A percentile compares a stretch with the other conserved stretches of the same genome.
These are phyloP conservation scores for Drosophila bipectinata DNA, from an alignment of 1,140 invertebrate species.

Conservation along the genomic window DNA sequence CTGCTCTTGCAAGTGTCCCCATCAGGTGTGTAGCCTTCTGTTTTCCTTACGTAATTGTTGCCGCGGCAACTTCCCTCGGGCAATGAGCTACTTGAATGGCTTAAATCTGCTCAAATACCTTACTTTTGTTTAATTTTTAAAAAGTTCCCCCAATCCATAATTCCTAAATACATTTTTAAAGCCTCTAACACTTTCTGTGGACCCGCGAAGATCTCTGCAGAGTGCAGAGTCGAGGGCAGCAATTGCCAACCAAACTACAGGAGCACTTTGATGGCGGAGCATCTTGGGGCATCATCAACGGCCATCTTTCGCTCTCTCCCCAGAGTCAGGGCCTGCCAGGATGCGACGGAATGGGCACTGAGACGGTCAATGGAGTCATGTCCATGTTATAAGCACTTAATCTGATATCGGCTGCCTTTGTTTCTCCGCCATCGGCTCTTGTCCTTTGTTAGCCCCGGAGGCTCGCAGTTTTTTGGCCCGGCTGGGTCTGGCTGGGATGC, in stretches of 20 bases:
- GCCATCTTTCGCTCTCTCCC: constrained; percentile 61
- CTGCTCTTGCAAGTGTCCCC: constrained; percentile 30
- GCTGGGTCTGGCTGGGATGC: background rate
- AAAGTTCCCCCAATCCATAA: no score
- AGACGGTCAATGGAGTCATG: constrained; percentile 76
- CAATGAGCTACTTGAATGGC: constrained; percentile 15
- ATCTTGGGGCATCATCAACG: constrained; percentile 30
- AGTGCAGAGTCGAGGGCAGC: constrained; percentile 2
- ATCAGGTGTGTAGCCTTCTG: constrained; percentile 35
- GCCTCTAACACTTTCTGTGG: background rate
- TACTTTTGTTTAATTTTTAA: no score
- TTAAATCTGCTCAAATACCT: no score
- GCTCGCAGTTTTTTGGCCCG: constrained; percentile 3
- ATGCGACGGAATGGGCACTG: constrained; percentile 9
- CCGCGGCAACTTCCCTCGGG: background rate
- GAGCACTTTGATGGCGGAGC: constrained; percentile 4
- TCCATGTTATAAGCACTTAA: constrained; percentile 81
- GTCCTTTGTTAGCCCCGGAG: constrained; percentile 10
- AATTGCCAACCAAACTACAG: constrained; percentile 59
- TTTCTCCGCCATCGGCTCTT: constrained; percentile 38
- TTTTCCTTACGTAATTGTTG: constrained; percentile 5
- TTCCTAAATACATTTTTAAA: background rate
- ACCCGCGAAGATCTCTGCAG: constrained; percentile 19
- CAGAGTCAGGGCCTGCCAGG: constrained; percentile 14
- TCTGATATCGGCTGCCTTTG: constrained; percentile 71